These are phyloP conservation scores for Brachionus rotundiformis DNA, from an alignment of 1,140 invertebrate species.

Conservation along the genomic window DNA sequence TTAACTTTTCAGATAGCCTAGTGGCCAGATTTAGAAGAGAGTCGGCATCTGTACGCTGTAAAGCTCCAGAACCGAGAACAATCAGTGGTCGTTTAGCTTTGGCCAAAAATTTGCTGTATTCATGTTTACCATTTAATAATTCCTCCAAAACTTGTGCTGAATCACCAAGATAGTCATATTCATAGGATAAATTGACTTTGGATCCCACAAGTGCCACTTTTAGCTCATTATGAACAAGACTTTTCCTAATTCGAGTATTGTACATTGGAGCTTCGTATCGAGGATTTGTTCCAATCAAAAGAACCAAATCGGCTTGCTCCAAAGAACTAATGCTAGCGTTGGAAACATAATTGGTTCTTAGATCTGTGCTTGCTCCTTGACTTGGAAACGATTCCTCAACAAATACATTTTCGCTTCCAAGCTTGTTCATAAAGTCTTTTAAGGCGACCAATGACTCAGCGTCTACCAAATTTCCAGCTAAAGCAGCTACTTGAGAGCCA, in stretches of 20 bases:
- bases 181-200: conserved; percentile 87
- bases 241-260: conserved; percentile 90
- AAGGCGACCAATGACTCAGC: conserved; percentile 84
- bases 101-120: conserved; percentile 73
- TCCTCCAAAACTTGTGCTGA: conserved; percentile 72
- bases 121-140: conserved; percentile 74
- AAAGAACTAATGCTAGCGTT: conserved; percentile 84
- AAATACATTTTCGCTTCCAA: conserved; percentile 81
- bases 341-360: conserved; percentile 84
- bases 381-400: conserved; percentile 87
- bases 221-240: conserved; percentile 66
- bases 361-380: conserved; percentile 76
- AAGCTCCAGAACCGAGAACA: conserved; percentile 81
- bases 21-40: conserved; percentile 71
- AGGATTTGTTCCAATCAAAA: conserved; percentile 94
- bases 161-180: conserved; percentile 86
- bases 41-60: conserved; percentile 77
- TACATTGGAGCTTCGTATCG: conserved; percentile 94
- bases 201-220: conserved; percentile 78
- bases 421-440: conserved; percentile 88
- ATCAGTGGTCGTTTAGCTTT: conserved; percentile 84
- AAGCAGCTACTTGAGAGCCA: conserved; percentile 72
- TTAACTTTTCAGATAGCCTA: conserved; percentile 67
- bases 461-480: conserved; percentile 86
- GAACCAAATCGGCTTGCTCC: conserved; percentile 87